Percentiles rank a stretch among this genome's conserved stretches.
phyloP scores from a whole-genome alignment of 2,113 vertebrate species.

The Pipa parva region DNA sequence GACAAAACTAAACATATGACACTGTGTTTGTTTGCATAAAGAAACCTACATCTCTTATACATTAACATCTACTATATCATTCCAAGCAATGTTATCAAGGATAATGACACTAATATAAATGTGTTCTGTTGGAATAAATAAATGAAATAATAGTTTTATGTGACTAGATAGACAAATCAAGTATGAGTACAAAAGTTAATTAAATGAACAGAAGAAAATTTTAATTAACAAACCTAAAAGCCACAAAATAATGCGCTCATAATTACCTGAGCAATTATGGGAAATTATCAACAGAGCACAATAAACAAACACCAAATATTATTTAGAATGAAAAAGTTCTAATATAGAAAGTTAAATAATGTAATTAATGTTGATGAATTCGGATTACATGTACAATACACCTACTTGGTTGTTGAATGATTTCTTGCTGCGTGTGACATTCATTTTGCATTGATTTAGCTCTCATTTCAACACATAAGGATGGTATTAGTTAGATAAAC shows the following conservation, averaged over 20 bases:
- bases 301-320: background rate
- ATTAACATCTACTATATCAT: too few relatives aligned
- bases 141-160: background rate
- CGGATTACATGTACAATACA: background rate
- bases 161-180: background rate
- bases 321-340: background rate
- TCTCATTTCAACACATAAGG: too few relatives aligned
- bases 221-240: background rate
- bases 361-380: background rate
- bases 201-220: background rate
- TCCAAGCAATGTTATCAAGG: too few relatives aligned
- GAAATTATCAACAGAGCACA: background rate
- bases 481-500: too few relatives aligned
- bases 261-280: slow-evolving; percentile 1
- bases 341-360: background rate
- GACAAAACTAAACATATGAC: too few relatives aligned
- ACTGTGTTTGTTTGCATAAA: too few relatives aligned
- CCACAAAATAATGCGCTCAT: background rate
- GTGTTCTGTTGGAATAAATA: background rate
- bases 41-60: too few relatives aligned
- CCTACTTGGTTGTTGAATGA: background rate
- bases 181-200: background rate
- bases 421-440: background rate
- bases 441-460: too few relatives aligned
- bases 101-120: too few relatives aligned